Percentiles rank a stretch among this genome's conserved stretches.
phyloP scores from a whole-genome alignment of 2,797 vertebrate genomes.

The Takifugu rubripes region DNA sequence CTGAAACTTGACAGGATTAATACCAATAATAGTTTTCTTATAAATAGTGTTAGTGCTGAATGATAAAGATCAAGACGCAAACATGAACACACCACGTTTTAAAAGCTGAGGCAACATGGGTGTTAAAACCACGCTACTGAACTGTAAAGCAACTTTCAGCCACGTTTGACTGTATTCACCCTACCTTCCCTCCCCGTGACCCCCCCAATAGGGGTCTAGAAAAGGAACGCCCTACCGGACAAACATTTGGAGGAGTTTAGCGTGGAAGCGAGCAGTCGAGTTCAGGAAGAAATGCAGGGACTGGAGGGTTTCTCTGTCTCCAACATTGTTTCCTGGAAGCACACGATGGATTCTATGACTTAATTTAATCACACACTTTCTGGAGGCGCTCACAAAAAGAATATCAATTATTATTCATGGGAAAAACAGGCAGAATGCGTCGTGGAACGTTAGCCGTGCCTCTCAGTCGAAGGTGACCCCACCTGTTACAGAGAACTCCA shows the following conservation, averaged over 20 bases:
- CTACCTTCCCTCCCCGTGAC: background rate
- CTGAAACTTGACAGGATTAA: background rate
- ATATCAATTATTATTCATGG: background rate
- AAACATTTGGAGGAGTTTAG: constrained; percentile 78
- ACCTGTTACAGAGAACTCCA: constrained; percentile 78
- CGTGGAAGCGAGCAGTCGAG: constrained; percentile 84
- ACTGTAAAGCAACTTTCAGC: background rate
- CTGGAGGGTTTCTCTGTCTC: constrained; percentile 75
- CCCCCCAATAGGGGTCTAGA: no score
- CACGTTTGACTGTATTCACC: background rate
- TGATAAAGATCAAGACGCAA: constrained; percentile 30
- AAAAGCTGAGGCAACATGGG: constrained; percentile 14
- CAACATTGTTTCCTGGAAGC: constrained; percentile 63
- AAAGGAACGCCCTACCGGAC: constrained; percentile 36
- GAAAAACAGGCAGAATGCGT: background rate
- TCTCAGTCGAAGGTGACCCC: constrained; percentile 28
- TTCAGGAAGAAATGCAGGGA: constrained; percentile 80
- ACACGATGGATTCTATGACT: constrained; percentile 13
- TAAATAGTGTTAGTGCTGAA: constrained; percentile 2
- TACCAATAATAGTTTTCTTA: background rate
- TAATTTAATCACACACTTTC: background rate
- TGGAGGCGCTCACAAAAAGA: background rate
- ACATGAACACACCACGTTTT: constrained; percentile 15
- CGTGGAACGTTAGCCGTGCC: no score
- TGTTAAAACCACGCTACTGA: constrained; percentile 13